Evolutionary conservation across 2,888 invertebrate genomes (phyloP), one percentile per base, ranked within the genome.

Genomic region (Philonicus albiceps): DNA sequence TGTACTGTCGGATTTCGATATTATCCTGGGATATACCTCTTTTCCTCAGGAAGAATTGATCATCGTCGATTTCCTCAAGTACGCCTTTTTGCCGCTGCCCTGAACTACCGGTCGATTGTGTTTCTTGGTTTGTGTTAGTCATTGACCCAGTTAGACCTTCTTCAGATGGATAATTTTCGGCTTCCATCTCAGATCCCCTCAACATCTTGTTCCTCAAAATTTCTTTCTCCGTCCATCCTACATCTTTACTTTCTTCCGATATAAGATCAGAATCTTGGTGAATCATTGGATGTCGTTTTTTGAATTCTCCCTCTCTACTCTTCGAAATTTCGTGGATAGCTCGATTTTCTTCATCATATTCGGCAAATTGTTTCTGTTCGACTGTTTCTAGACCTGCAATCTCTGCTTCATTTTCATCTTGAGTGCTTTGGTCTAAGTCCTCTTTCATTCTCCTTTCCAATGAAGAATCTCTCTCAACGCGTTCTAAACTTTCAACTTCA

Each of bases 31-130:
- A 96, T 90, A 96, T 95, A 88, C 96, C 97, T 91, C 96, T 95
- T 91, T 96, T 96, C 89, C 97, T 94, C 88, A 97, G 93, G 91
- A 97, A 96, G 93, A 97, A 97, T 93, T 97, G 97, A 91, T 97
- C 97, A 73, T 96, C 96, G 90, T 97, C 95, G 89, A 97, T 96
- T 93, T 97, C 96, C 92, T 97, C 97, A 90, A 97, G 94, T 3
- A 96, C 95, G 0, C 95, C 95, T 83, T 93, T 94, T 83, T 94
- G 93, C 31, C 93, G 91, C 40, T 93, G 90, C 37, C 92, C 92
- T 0, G 95, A 95, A 88, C 95, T 95, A 1, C 94, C 94, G 1
- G 94, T 94, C 0, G 95, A 95, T 86, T 94, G 94, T 1, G 92
- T 92, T 87, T 94, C 94, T 80, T 93, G 93, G 87, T 93, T 92